These are phyloP conservation scores for Metopolophium dirhodum DNA, from an alignment of 1,140 invertebrate genomes.

Conservation along the genomic window DNA sequence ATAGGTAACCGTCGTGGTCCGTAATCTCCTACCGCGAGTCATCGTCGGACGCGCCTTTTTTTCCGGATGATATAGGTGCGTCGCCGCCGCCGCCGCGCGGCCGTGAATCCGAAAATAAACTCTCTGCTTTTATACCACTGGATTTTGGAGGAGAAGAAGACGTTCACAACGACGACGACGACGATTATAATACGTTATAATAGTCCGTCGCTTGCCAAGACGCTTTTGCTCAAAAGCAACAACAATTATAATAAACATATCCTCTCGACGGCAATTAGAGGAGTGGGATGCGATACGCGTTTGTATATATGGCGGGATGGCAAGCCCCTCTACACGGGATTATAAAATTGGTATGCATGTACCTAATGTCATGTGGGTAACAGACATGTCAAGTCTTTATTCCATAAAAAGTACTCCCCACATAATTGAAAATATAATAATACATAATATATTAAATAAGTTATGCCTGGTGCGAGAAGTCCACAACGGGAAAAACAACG, in stretches of 20 bases:
- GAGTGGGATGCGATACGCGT: background rate
- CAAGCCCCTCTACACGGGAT: background rate
- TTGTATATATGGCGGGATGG: background rate
- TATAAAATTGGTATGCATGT: background rate
- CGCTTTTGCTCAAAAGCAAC: slow-evolving; percentile 9
- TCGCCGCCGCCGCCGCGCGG: background rate
- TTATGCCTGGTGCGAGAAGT: no score
- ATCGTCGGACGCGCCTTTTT: background rate
- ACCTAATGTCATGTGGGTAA: background rate
- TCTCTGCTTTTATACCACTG: background rate
- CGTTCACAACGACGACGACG: background rate
- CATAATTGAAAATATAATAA: background rate
- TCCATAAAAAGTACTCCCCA: background rate
- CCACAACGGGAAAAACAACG: no score
- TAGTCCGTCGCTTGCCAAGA: background rate
- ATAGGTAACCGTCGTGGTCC: background rate
- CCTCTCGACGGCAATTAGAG: background rate
- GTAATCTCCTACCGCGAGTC: slow-evolving; percentile 6
- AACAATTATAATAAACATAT: background rate
- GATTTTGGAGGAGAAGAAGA: background rate
- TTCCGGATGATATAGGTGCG: background rate
- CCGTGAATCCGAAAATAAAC: slow-evolving; percentile 22
- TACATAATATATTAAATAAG: no score
- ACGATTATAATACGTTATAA: background rate
- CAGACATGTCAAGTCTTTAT: background rate